Base-by-base conservation (phyloP, 2,888 invertebrate species). In the Eupithecia inturbata region DNA sequence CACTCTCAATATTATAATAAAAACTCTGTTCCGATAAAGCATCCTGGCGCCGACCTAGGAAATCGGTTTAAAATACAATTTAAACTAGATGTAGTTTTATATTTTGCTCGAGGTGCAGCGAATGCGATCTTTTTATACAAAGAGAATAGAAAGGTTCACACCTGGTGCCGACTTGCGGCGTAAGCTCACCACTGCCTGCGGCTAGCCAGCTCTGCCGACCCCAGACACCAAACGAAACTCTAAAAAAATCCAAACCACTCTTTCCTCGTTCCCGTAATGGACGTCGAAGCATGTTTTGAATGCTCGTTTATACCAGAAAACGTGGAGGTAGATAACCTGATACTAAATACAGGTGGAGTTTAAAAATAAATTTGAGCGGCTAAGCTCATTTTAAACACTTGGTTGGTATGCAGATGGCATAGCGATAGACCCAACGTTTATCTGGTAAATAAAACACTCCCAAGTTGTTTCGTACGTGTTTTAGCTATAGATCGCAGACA, bases 81-180 rank as follows among this genome's bases (percentile, higher is more conserved):
- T 74, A 67, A 71, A 75, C 69, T 75, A 62, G 67, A 36, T 71
- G 28, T 72, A 76, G 74, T 77, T 77, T 73, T 71, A 73, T 75
- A 73, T 76, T 76, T 77, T 73, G 64, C 74, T 74, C 66, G 62
- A 75, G 68, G 67, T 78, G 72, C 73, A 77, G 77, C 72, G 62
- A 78, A 71, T 73, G 70, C 68, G 68, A 78, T 80, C 75, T 76
- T 77, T 80, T 77, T 77, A 78, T 64, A 78, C 77, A 87, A 86
- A 87, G 88, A 84, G 80, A 82, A 84, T 87, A 82, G 85, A 79
- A 81, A 82, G 76, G 77, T 84, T 85, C 75, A 83, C 89, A 89
- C 87, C 88, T 88, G 88, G 80, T 78, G 72, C 78, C 79, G 82
- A 77, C 76, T 72, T 3, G 64, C 66, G 78, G 79, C 72, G 80